Conservation (phyloP, 2,113 vertebrate genomes). For the Hemibagrus wyckioides region DNA sequence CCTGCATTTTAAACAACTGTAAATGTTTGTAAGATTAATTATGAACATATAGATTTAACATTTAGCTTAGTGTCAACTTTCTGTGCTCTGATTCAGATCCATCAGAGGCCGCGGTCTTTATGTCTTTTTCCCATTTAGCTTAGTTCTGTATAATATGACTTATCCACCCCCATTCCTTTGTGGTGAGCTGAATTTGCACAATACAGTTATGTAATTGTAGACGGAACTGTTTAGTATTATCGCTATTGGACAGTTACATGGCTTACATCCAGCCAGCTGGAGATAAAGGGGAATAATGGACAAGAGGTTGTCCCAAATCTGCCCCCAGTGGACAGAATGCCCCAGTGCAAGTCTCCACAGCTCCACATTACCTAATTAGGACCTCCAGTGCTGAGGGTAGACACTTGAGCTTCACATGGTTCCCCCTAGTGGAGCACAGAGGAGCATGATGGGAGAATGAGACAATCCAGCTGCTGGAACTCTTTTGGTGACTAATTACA, state of each 20-base stretch:
- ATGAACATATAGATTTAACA: background rate
- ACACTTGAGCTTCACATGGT: constrained; percentile 4
- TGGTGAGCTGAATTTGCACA: background rate
- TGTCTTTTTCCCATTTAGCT: background rate
- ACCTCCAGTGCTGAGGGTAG: constrained; percentile 14
- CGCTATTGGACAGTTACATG: background rate
- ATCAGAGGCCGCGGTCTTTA: background rate
- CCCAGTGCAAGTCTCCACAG: constrained; percentile 7
- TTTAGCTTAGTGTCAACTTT: background rate
- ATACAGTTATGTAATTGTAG: background rate
- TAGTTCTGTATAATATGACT: background rate
- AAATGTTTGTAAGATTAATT: background rate
- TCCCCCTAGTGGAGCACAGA: constrained; percentile 34
- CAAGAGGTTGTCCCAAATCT: background rate
- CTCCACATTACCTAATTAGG: constrained; percentile 54
- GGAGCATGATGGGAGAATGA: background rate
- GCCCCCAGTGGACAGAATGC: constrained; percentile 44
- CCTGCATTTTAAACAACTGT: background rate
- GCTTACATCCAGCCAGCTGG: background rate
- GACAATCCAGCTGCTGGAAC: constrained; percentile 27
- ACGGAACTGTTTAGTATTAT: constrained; percentile 10
- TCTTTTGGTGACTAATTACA: constrained; percentile 25
- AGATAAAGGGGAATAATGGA: background rate
- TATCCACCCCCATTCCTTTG: constrained; percentile 13
- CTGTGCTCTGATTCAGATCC: background rate